Percentiles rank a stretch among this genome's conserved stretches.
Conservation (phyloP, 1,140 invertebrate species). For the Colletes gigas region DNA sequence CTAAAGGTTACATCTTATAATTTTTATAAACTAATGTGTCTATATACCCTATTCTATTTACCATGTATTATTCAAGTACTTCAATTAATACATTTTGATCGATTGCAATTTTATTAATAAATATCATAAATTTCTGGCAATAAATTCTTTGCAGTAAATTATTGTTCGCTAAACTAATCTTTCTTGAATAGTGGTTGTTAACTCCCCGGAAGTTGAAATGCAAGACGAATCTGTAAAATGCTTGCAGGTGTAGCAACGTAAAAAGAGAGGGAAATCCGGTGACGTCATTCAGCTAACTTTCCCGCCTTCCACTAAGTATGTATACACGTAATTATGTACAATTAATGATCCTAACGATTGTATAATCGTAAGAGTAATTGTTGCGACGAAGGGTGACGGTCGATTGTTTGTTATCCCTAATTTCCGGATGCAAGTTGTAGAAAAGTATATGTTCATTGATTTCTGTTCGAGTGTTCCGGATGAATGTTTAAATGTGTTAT, state of each 20-base stretch:
- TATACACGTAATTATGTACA: neutral
- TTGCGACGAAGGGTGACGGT: too few relatives aligned
- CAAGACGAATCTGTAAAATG: conserved; percentile 1
- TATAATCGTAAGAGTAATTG: too few relatives aligned
- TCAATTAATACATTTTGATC: too few relatives aligned
- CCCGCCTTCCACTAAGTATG: neutral
- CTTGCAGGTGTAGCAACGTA: neutral
- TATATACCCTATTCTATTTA: neutral
- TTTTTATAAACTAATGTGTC: neutral
- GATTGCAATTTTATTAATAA: too few relatives aligned
- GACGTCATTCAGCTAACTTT: neutral
- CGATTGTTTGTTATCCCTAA: too few relatives aligned
- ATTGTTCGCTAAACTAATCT: neutral
- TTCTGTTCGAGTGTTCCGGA: too few relatives aligned
- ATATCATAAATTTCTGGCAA: neutral
- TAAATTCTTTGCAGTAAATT: neutral
- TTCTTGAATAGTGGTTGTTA: neutral
- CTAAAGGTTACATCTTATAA: neutral
- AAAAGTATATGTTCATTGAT: too few relatives aligned
- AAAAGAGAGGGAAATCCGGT: neutral
- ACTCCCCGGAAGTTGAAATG: neutral
- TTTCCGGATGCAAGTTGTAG: too few relatives aligned
- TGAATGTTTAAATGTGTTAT: too few relatives aligned
- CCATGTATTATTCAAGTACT: too few relatives aligned
- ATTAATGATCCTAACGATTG: too few relatives aligned